phyloP scores from a whole-genome alignment of 1,140 invertebrate species.

The Calephelis virginiensis region DNA sequence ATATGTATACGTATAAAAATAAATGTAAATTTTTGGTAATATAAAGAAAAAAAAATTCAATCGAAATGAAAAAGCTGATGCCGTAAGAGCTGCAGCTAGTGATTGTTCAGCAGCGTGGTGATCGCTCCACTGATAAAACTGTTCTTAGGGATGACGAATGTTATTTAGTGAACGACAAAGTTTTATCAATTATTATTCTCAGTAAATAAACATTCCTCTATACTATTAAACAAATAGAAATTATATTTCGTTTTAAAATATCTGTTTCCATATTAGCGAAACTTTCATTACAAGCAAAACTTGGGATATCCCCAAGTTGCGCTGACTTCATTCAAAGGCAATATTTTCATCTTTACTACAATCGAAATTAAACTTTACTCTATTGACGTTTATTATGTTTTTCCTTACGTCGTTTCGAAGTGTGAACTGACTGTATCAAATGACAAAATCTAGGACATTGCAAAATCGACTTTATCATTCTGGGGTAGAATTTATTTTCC shows the following conservation, averaged over 20 bases:
- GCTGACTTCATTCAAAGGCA: constrained; percentile 61
- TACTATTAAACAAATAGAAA: too few species aligned
- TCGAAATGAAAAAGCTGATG: too few species aligned
- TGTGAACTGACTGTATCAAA: constrained; percentile 12
- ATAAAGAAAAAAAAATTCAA: too few species aligned
- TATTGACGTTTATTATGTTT: constrained; percentile 23
- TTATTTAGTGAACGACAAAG: too few species aligned
- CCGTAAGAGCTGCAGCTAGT: too few species aligned
- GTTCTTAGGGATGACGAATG: too few species aligned
- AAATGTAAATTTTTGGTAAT: too few species aligned
- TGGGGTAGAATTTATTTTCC: background rate
- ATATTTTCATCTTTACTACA: constrained; percentile 31
- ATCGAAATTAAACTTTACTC: constrained; percentile 37
- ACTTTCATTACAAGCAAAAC: constrained; percentile 25
- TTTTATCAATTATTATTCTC: too few species aligned
- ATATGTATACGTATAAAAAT: too few species aligned
- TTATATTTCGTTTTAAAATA: constrained; percentile 15
- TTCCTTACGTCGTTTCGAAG: background rate
- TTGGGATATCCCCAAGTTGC: constrained; percentile 71
- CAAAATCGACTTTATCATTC: constrained; percentile 22
- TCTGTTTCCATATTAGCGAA: constrained; percentile 41
- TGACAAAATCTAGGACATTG: background rate
- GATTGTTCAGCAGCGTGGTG: too few species aligned
- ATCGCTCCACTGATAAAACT: too few species aligned
- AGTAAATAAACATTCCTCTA: too few species aligned